Evolutionary conservation across 1,140 invertebrate genomes (phyloP).

Genomic region (Adelges cooleyi): DNA sequence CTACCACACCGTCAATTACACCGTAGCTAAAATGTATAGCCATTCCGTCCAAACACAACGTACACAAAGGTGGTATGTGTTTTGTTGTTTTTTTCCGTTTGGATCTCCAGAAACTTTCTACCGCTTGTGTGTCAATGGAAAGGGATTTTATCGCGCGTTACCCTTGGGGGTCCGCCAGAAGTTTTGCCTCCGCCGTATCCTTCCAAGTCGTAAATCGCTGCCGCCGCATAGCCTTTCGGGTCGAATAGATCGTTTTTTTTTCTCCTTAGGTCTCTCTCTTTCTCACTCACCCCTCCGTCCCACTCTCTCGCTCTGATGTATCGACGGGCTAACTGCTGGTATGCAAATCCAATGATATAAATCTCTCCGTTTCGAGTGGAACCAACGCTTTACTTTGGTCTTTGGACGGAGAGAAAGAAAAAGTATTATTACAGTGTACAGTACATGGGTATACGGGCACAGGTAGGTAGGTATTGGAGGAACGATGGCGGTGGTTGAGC

Average conservation of each 20-base stretch:
- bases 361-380: neutral
- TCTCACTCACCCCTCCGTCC: neutral
- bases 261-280: neutral
- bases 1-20: no score
- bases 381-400: no score
- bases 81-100: neutral
- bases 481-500: neutral
- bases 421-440: no score
- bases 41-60: no score
- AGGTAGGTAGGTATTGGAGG: no score
- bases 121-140: neutral
- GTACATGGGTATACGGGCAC: no score
- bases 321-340: constrained; percentile 5
- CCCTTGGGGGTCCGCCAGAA: neutral
- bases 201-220: constrained; percentile 18
- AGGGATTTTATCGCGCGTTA: constrained; percentile 13
- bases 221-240: no score
- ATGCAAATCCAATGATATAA: constrained; percentile 24
- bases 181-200: neutral
- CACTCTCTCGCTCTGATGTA: neutral
- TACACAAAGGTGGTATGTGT: no score
- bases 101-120: constrained; percentile 4
- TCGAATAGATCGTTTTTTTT: neutral
- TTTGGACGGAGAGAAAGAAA: neutral
- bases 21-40: no score